A percentile compares a stretch with the other conserved stretches of the same genome.
Conservation (phyloP, 2,797 vertebrate genomes). For the Alexandromys oeconomus region DNA sequence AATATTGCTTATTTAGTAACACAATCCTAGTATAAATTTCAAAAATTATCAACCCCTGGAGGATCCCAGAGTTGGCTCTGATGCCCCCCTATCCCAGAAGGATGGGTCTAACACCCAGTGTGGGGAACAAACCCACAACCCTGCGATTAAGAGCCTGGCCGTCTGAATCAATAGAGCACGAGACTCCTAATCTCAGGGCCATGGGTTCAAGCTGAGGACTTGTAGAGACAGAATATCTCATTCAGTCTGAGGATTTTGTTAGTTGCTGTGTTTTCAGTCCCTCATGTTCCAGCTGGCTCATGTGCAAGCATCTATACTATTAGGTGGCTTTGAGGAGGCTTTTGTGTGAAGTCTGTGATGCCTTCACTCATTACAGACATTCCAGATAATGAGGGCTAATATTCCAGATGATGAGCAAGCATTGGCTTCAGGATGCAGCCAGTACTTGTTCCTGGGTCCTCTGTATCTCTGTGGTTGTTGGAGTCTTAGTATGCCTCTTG, state of each 20-base stretch:
- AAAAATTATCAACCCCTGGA: too few relatives aligned
- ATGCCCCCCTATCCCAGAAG: accelerated
- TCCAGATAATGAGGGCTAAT: too few relatives aligned
- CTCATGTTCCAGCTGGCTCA: too few relatives aligned
- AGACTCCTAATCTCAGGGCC: too few relatives aligned
- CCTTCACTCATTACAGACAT: accelerated
- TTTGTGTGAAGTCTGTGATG: neutral
- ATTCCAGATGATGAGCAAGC: neutral
- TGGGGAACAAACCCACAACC: too few relatives aligned
- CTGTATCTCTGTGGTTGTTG: accelerated
- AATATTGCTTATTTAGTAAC: neutral
- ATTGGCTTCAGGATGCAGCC: neutral
- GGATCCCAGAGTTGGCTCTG: neutral
- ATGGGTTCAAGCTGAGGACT: too few relatives aligned
- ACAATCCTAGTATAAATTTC: neutral
- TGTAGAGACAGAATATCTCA: too few relatives aligned
- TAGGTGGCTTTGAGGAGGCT: neutral
- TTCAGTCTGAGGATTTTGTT: too few relatives aligned
- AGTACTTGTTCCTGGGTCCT: neutral
- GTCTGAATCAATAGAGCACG: too few relatives aligned
- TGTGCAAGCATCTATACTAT: too few relatives aligned
- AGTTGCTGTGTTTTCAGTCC: too few relatives aligned
- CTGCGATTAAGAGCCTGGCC: too few relatives aligned
- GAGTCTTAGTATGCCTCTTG: neutral
- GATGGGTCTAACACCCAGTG: neutral